Evolutionary conservation across 2,113 vertebrate genomes (phyloP).

Genomic region (Sinocyclocheilus rhinocerous): DNA sequence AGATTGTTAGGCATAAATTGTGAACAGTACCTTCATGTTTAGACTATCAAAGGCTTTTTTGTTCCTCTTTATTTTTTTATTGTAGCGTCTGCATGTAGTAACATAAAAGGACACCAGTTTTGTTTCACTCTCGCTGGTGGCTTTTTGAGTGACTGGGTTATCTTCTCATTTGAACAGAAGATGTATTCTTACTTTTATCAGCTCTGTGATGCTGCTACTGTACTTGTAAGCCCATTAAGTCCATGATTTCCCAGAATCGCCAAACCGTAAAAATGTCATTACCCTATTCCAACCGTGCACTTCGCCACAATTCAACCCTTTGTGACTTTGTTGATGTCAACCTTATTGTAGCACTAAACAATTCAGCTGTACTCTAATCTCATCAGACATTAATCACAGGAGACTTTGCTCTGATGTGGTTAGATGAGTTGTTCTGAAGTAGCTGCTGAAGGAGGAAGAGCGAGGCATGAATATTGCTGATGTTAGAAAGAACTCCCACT

Average conservation of each 20-base stretch:
- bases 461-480: neutral
- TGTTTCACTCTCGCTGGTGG: slow-evolving; percentile 23
- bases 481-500: neutral
- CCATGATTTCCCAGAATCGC: neutral
- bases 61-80: neutral
- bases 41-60: neutral
- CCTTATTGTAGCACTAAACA: neutral
- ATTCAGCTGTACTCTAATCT: neutral
- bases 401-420: neutral
- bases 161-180: slow-evolving; percentile 24
- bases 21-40: neutral
- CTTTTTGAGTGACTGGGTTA: slow-evolving; percentile 38
- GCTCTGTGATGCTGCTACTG: slow-evolving; percentile 1
- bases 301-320: slow-evolving; percentile 17
- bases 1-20: neutral
- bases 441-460: neutral
- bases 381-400: slow-evolving; percentile 6
- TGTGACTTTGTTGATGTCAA: neutral
- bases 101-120: neutral
- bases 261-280: slow-evolving; percentile 14
- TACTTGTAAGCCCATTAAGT: slow-evolving; percentile 31
- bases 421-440: neutral
- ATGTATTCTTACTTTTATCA: slow-evolving; percentile 31
- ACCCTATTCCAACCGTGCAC: neutral
- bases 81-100: slow-evolving; percentile 37